Evolutionary conservation across 2,797 vertebrate genomes (phyloP).

Genomic region (Discoglossus pictus): DNA sequence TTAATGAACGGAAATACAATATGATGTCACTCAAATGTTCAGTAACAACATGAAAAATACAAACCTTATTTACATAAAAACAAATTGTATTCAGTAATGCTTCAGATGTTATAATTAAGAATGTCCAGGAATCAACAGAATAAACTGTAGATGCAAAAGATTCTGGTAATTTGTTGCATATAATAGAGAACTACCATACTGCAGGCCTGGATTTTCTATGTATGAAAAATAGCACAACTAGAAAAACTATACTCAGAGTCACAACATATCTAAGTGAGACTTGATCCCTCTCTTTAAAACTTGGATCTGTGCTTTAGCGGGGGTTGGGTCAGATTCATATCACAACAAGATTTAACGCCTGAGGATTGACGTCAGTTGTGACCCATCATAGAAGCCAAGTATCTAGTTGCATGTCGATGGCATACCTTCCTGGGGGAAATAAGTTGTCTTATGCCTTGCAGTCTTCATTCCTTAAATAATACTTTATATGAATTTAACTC

Average conservation of each 20-base stretch:
- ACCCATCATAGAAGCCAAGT: conserved; percentile 38
- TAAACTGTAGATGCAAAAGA: background rate
- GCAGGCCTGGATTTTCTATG: background rate
- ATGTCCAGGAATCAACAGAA: too few relatives aligned
- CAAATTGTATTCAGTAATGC: background rate
- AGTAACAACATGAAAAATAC: too few relatives aligned
- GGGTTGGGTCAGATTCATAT: conserved; percentile 35
- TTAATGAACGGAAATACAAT: too few relatives aligned
- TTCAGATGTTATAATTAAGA: background rate
- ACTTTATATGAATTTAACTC: conserved; percentile 10
- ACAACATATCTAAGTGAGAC: conserved; percentile 40
- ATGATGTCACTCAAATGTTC: too few relatives aligned
- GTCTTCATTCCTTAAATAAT: conserved; percentile 28
- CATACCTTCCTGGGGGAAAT: conserved; percentile 27
- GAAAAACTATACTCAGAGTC: conserved; percentile 12
- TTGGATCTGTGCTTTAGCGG: conserved; percentile 23
- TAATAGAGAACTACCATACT: too few relatives aligned
- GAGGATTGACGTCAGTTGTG: conserved; percentile 47
- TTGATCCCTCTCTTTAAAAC: conserved; percentile 34
- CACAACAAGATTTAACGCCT: conserved; percentile 46
- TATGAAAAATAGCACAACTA: background rate
- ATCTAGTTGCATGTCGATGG: conserved; percentile 29
- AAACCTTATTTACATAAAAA: too few relatives aligned
- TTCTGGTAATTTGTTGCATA: background rate
- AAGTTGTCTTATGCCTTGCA: conserved; percentile 22